These are phyloP conservation scores for Antitype chi DNA, from an alignment of 2,888 invertebrate genomes.

Conservation along the genomic window DNA sequence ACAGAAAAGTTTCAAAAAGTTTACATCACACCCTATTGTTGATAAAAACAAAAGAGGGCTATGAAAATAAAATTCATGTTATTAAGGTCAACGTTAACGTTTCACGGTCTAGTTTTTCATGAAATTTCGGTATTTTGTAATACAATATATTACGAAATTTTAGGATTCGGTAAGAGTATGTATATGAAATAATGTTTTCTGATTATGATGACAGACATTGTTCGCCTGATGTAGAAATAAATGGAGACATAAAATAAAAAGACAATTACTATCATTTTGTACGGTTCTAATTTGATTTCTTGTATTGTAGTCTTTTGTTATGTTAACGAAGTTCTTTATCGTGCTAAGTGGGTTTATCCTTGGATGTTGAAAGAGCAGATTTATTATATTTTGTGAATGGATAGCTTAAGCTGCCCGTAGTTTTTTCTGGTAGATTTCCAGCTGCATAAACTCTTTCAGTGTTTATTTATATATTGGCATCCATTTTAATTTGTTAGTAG, in stretches of 20 bases:
- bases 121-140: conserved; percentile 35
- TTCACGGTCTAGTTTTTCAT: conserved; percentile 60
- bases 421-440: not conserved
- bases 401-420: too few relatives aligned
- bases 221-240: conserved; percentile 56
- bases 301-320: conserved; percentile 54
- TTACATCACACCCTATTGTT: conserved; percentile 64
- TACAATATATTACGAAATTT: conserved; percentile 29
- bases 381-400: not conserved
- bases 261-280: conserved; percentile 54
- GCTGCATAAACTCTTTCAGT: not conserved
- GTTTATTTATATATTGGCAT: not conserved
- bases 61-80: conserved; percentile 45
- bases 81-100: conserved; percentile 56
- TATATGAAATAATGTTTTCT: conserved; percentile 35
- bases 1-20: conserved; percentile 51
- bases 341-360: conserved; percentile 30
- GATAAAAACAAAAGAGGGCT: conserved; percentile 58
- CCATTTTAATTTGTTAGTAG: not conserved
- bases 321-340: conserved; percentile 49
- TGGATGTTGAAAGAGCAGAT: conserved; percentile 11
- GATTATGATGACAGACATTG: conserved; percentile 51
- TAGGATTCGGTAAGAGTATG: conserved; percentile 36
- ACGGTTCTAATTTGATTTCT: conserved; percentile 51
- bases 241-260: conserved; percentile 41